Conservation (phyloP, 2,797 vertebrate genomes). For the Channa striata region DNA sequence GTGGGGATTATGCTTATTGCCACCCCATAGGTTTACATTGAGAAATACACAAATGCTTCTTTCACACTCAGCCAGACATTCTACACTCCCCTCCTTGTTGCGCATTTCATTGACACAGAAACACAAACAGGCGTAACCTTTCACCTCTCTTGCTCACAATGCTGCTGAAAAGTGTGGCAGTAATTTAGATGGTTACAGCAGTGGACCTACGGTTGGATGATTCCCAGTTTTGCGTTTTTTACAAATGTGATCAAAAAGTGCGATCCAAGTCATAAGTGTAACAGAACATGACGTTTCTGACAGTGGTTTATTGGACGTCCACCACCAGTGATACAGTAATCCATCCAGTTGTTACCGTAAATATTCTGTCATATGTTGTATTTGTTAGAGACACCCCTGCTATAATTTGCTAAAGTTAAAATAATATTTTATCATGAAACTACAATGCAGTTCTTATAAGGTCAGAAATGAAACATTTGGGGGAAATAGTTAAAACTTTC, state of each 20-base stretch:
- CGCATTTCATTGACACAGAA: constrained; percentile 78
- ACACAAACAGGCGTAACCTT: constrained; percentile 79
- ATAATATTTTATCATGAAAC: not conserved
- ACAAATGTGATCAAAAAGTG: not conserved
- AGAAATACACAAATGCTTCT: constrained; percentile 55
- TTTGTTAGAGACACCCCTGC: too few species aligned
- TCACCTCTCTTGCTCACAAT: constrained; percentile 60
- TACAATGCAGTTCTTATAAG: not conserved
- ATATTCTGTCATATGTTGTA: too few species aligned
- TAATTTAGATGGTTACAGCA: constrained; percentile 33
- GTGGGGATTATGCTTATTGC: constrained; percentile 30
- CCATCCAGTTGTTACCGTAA: too few species aligned
- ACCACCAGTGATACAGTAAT: too few species aligned
- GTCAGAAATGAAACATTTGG: not conserved
- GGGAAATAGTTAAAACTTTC: not conserved
- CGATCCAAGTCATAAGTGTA: not conserved
- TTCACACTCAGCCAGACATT: constrained; percentile 58
- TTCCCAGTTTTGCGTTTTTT: not conserved
- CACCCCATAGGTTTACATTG: constrained; percentile 42
- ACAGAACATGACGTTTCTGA: not conserved
- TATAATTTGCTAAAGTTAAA: not conserved
- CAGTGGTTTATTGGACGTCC: not conserved
- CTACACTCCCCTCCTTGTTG: constrained; percentile 51
- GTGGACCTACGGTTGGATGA: constrained; percentile 4
- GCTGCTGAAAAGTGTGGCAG: constrained; percentile 44